A percentile compares a stretch with the other conserved stretches of the same genome.
Evolutionary conservation across 2,888 invertebrate genomes (phyloP).

Genomic region (Synergus laeviventris): DNA sequence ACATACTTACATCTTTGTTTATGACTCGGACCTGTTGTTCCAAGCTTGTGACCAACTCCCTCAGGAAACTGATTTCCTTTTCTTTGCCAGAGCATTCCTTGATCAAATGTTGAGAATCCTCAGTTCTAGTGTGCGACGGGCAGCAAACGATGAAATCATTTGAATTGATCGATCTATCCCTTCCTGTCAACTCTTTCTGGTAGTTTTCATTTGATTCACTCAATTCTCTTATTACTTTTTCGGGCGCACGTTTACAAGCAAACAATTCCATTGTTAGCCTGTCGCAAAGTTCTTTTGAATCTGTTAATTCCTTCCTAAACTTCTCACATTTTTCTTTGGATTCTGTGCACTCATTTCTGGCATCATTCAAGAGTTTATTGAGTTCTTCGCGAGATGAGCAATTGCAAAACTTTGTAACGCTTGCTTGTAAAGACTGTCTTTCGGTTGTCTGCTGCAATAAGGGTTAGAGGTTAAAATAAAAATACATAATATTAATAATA

Average conservation of each 20-base stretch:
- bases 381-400: constrained; percentile 1
- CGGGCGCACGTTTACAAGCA: neutral
- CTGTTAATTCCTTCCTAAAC: neutral
- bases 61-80: constrained; percentile 45
- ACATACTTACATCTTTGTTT: constrained; percentile 43
- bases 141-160: neutral
- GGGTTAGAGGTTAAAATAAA: neutral
- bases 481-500: neutral
- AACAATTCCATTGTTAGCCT: neutral
- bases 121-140: neutral
- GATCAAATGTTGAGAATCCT: constrained; percentile 41
- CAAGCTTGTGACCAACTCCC: constrained; percentile 48
- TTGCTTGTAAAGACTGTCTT: neutral
- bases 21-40: constrained; percentile 49
- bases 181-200: constrained; percentile 4
- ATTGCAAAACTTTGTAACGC: neutral
- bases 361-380: neutral
- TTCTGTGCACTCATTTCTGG: neutral
- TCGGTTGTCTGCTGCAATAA: neutral
- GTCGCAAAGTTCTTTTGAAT: neutral
- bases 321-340: neutral
- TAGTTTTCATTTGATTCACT: constrained; percentile 29
- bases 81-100: constrained; percentile 46
- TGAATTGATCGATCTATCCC: neutral
- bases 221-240: constrained; percentile 47